Conservation (phyloP, 2,797 vertebrate genomes). For the Allobates femoralis region DNA sequence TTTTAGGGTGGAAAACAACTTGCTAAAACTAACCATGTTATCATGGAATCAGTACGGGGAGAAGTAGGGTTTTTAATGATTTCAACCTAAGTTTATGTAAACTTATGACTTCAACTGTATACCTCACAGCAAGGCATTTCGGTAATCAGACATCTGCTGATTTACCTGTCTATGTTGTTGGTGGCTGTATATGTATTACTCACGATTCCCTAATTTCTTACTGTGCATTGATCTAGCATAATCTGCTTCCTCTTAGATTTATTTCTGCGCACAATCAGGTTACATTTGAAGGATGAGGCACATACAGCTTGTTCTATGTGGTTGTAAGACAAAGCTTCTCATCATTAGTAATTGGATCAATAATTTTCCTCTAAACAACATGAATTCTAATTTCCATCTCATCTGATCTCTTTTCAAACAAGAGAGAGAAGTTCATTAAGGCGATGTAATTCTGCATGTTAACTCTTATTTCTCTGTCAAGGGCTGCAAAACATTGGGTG, state of each 20-base stretch:
- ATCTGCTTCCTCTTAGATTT: slow-evolving; percentile 50
- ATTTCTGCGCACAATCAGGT: slow-evolving; percentile 41
- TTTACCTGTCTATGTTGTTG: slow-evolving; percentile 27
- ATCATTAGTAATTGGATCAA: slow-evolving; percentile 50
- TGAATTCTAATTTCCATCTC: slow-evolving; percentile 46
- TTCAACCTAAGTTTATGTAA: too few species aligned
- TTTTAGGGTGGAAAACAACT: too few species aligned
- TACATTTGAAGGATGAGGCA: slow-evolving; percentile 47
- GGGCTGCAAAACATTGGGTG: slow-evolving; percentile 24
- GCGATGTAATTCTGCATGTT: slow-evolving; percentile 35
- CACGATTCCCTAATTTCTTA: slow-evolving; percentile 34
- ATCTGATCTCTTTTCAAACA: slow-evolving; percentile 48
- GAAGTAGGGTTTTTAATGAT: too few species aligned
- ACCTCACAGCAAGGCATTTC: slow-evolving; percentile 14
- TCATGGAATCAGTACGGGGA: too few species aligned
- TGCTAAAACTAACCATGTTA: too few species aligned
- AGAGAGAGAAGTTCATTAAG: slow-evolving; percentile 41
- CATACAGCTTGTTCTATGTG: slow-evolving; percentile 45
- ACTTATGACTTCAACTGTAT: neutral
- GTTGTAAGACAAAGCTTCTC: slow-evolving; percentile 49
- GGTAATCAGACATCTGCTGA: slow-evolving; percentile 24
- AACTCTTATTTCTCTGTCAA: slow-evolving; percentile 17
- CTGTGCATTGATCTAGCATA: slow-evolving; percentile 42
- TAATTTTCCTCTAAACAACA: slow-evolving; percentile 53
- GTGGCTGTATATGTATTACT: slow-evolving; percentile 17